These are phyloP conservation scores for Sebastes oblongus DNA, from an alignment of 2,797 vertebrate genomes.

Conservation along the genomic window DNA sequence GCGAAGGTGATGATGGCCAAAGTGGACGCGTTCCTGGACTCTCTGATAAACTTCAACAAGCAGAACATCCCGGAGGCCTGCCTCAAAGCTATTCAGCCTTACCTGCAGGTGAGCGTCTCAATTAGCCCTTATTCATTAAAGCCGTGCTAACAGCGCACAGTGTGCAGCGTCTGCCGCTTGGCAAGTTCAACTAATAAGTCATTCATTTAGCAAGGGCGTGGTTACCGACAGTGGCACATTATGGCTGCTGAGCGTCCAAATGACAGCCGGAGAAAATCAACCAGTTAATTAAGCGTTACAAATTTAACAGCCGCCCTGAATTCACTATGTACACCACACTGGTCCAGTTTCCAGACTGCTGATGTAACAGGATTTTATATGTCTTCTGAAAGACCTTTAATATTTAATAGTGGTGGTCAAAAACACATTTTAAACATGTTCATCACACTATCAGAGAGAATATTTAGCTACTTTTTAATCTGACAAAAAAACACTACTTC, in stretches of 20 bases:
- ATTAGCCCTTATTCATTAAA: constrained; percentile 6
- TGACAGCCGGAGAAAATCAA: constrained; percentile 54
- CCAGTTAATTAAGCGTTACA: constrained; percentile 54
- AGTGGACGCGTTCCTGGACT: constrained; percentile 92
- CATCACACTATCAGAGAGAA: background rate
- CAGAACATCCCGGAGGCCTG: constrained; percentile 94
- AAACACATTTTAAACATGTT: background rate
- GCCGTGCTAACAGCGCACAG: background rate
- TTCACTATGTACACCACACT: background rate
- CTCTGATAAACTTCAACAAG: constrained; percentile 90
- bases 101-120: constrained; percentile 78
- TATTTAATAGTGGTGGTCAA: background rate
- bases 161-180: constrained; percentile 4
- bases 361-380: background rate
- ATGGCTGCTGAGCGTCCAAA: constrained; percentile 36
- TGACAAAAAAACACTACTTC: background rate
- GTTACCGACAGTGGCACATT: constrained; percentile 47
- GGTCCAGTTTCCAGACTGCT: background rate
- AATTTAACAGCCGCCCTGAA: constrained; percentile 58
- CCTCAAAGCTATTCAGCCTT: constrained; percentile 91
- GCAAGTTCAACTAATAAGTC: constrained; percentile 27
- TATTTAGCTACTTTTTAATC: background rate
- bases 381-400: constrained; percentile 2
- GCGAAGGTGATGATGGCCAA: constrained; percentile 91
- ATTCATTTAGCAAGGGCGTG: constrained; percentile 30